These are phyloP conservation scores for Augochlora pura DNA, from an alignment of 1,140 invertebrate genomes.

Conservation along the genomic window DNA sequence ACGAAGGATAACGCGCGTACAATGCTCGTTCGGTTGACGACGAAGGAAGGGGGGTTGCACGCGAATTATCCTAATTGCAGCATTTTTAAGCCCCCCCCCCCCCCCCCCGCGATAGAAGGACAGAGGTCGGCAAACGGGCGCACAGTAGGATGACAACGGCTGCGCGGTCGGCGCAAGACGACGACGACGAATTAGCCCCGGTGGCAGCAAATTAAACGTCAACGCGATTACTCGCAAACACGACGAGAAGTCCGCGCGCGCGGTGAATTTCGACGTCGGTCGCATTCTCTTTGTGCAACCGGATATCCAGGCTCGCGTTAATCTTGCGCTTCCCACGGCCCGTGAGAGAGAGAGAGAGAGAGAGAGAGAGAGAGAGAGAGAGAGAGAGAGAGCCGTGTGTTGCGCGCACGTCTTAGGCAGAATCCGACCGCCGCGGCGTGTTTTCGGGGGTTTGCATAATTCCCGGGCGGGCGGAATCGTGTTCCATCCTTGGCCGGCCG, in stretches of 20 bases:
- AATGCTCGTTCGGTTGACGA: too few species aligned
- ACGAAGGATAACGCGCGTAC: too few species aligned
- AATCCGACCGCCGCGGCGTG: slow-evolving; percentile 54
- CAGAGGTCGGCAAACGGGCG: neutral
- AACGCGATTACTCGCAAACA: slow-evolving; percentile 54
- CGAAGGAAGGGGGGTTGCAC: too few species aligned
- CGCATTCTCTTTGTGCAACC: slow-evolving; percentile 62
- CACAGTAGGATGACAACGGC: slow-evolving; percentile 13
- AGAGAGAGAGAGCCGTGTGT: too few species aligned
- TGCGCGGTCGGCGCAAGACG: slow-evolving; percentile 15
- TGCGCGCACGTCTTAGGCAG: slow-evolving; percentile 46
- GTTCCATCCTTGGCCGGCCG: slow-evolving; percentile 9
- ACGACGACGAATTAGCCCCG: slow-evolving; percentile 49
- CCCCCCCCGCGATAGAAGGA: neutral
- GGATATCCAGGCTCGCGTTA: slow-evolving; percentile 57
- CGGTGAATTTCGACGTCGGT: slow-evolving; percentile 54
- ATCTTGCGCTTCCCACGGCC: slow-evolving; percentile 54
- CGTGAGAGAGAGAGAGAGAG: too few species aligned
- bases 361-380: too few species aligned
- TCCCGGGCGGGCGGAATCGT: slow-evolving; percentile 51
- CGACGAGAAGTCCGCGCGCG: slow-evolving; percentile 14
- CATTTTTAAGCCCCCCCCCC: neutral
- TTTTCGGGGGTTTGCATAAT: slow-evolving; percentile 57
- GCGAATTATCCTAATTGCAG: too few species aligned
- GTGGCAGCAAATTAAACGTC: slow-evolving; percentile 56